A percentile compares a stretch with the other conserved stretches of the same genome.
Conservation (phyloP, 2,888 invertebrate genomes). For the Piscicola geometra region DNA sequence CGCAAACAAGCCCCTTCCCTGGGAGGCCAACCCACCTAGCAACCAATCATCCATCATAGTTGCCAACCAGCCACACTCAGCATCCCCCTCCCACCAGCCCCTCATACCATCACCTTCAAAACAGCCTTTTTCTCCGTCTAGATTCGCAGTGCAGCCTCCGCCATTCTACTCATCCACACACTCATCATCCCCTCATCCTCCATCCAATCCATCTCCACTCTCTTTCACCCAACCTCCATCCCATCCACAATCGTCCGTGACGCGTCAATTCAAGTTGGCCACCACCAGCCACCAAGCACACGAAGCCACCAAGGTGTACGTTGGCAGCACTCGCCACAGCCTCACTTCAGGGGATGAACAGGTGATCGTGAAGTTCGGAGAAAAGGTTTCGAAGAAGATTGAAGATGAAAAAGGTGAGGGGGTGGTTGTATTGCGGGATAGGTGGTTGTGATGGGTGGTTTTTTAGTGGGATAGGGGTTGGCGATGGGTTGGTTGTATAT, state of each 20-base stretch:
- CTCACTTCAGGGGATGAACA: not conserved
- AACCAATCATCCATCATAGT: not conserved
- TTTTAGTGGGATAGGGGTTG: no score
- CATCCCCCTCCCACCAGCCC: not conserved
- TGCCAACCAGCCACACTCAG: not conserved
- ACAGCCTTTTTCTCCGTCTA: not conserved
- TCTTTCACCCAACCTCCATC: not conserved
- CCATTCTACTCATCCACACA: not conserved
- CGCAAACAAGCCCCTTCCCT: not conserved
- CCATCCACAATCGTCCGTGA: not conserved
- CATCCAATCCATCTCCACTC: not conserved
- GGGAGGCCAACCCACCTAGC: not conserved
- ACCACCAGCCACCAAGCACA: not conserved
- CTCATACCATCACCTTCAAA: not conserved
- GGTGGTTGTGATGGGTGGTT: no score
- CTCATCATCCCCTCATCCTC: not conserved
- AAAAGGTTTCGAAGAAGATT: not conserved
- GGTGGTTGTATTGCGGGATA: no score
- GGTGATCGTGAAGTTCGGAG: conserved; percentile 15
- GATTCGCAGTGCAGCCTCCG: not conserved
- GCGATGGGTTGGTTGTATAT: no score
- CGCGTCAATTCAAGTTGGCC: not conserved
- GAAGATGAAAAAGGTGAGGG: not conserved
- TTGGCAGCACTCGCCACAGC: conserved; percentile 18
- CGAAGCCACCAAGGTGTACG: conserved; percentile 26